A percentile compares a stretch with the other conserved stretches of the same genome.
These are phyloP conservation scores for Artibeus jamaicensis DNA, from an alignment of 2,797 vertebrate genomes.

Conservation along the genomic window DNA sequence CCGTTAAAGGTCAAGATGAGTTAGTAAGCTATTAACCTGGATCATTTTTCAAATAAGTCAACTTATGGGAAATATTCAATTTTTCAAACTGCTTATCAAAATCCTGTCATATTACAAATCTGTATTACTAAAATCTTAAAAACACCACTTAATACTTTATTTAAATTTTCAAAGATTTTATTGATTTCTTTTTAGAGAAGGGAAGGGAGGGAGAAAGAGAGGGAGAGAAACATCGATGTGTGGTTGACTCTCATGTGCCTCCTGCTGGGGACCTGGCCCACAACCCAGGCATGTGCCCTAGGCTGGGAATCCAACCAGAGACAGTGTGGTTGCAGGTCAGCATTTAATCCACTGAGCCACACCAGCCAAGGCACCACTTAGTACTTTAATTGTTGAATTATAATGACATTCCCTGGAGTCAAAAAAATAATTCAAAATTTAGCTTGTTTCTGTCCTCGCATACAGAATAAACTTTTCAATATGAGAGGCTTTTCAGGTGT, in stretches of 20 bases:
- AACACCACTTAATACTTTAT: conserved; percentile 32
- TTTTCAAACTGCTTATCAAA: conserved; percentile 39
- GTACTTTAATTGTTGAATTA: conserved; percentile 39
- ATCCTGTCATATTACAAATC: background rate
- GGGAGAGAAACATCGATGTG: no score
- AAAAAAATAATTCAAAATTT: conserved; percentile 43
- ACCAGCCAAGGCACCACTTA: background rate
- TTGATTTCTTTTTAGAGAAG: no score
- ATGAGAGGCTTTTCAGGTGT: conserved; percentile 30
- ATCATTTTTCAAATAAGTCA: conserved; percentile 34
- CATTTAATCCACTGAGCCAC: no score
- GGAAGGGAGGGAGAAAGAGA: no score
- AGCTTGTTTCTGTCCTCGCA: background rate
- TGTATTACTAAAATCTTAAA: background rate
- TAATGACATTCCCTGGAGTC: background rate
- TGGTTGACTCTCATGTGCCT: no score
- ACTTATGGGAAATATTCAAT: conserved; percentile 15
- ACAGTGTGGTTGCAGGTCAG: no score
- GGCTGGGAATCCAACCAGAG: no score
- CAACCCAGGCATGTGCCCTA: no score
- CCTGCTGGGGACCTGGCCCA: no score
- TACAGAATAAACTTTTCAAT: conserved; percentile 45
- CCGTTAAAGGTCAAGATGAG: conserved; percentile 41
- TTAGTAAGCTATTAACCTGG: conserved; percentile 43
- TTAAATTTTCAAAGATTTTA: no score